Percentiles rank a stretch among this genome's conserved stretches.
These are phyloP conservation scores for Caprella mutica DNA, from an alignment of 2,888 invertebrate genomes.

Conservation along the genomic window DNA sequence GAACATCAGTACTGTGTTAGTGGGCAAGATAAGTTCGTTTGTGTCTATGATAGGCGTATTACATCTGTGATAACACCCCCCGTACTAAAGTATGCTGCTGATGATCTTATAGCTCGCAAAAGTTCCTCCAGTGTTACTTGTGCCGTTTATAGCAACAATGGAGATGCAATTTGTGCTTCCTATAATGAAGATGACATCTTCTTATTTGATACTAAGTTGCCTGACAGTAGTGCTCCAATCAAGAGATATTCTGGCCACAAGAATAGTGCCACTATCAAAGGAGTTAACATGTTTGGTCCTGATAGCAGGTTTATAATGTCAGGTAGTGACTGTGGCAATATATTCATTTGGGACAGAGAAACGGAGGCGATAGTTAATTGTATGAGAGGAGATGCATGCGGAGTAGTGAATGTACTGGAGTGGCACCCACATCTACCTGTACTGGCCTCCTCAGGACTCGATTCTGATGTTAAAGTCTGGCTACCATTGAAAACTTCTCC, in stretches of 20 bases:
- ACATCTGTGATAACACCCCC: constrained; percentile 38
- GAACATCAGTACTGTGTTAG: constrained; percentile 67
- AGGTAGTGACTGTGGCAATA: constrained; percentile 84
- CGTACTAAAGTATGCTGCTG: constrained; percentile 54
- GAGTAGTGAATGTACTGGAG: constrained; percentile 85
- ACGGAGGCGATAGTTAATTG: constrained; percentile 81
- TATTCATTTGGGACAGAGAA: constrained; percentile 76
- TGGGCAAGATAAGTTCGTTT: constrained; percentile 66
- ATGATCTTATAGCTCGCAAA: constrained; percentile 43
- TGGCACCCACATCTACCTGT: constrained; percentile 78
- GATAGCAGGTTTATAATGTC: constrained; percentile 80
- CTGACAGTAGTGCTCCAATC: constrained; percentile 45
- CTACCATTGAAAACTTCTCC: too few species aligned
- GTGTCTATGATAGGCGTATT: constrained; percentile 55
- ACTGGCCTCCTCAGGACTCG: constrained; percentile 81
- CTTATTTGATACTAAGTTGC: constrained; percentile 58
- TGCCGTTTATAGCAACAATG: constrained; percentile 81
- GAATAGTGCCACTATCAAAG: constrained; percentile 59
- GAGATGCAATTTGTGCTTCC: constrained; percentile 79
- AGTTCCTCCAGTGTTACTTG: constrained; percentile 53
- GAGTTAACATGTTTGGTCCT: constrained; percentile 87
- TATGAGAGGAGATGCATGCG: constrained; percentile 65
- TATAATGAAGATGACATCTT: constrained; percentile 90
- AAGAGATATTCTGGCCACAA: constrained; percentile 48
- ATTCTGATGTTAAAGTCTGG: constrained; percentile 88